phyloP scores from a whole-genome alignment of 2,888 invertebrate species.

The Yponomeuta plumbellus region DNA sequence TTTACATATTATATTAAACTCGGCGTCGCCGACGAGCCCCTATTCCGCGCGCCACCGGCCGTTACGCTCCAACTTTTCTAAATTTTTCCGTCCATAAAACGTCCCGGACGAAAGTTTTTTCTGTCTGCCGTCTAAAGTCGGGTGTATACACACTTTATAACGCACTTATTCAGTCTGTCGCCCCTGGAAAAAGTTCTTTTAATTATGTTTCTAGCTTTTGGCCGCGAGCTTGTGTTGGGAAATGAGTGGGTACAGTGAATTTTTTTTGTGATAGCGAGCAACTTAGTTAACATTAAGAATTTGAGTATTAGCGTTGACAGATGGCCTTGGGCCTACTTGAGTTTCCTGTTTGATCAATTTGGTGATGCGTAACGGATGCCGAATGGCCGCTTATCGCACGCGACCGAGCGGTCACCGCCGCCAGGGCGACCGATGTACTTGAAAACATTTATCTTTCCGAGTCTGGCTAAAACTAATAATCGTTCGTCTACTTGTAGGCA shows the following conservation, averaged over 20 bases:
- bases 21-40: constrained; percentile 45
- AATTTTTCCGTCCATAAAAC: constrained; percentile 75
- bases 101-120: constrained; percentile 68
- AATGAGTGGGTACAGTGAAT: not conserved
- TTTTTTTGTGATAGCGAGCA: not conserved
- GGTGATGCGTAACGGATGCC: constrained; percentile 18
- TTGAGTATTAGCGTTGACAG: constrained; percentile 13
- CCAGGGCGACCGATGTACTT: constrained; percentile 12
- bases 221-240: constrained; percentile 12
- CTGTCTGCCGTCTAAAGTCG: constrained; percentile 67
- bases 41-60: constrained; percentile 66
- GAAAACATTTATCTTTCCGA: constrained; percentile 14
- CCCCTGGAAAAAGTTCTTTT: constrained; percentile 53
- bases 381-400: constrained; percentile 19
- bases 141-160: constrained; percentile 73
- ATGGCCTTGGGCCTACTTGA: constrained; percentile 19
- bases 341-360: constrained; percentile 20
- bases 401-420: constrained; percentile 19
- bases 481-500: not conserved
- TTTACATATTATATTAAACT: constrained; percentile 77
- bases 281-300: not conserved
- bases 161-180: constrained; percentile 68
- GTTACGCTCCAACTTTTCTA: constrained; percentile 74
- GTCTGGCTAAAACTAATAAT: constrained; percentile 6
- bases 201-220: constrained; percentile 43